Percentiles rank a stretch among this genome's conserved stretches.
Evolutionary conservation across 2,113 vertebrate species (phyloP).

Genomic region (Odobenus rosmarus): DNA sequence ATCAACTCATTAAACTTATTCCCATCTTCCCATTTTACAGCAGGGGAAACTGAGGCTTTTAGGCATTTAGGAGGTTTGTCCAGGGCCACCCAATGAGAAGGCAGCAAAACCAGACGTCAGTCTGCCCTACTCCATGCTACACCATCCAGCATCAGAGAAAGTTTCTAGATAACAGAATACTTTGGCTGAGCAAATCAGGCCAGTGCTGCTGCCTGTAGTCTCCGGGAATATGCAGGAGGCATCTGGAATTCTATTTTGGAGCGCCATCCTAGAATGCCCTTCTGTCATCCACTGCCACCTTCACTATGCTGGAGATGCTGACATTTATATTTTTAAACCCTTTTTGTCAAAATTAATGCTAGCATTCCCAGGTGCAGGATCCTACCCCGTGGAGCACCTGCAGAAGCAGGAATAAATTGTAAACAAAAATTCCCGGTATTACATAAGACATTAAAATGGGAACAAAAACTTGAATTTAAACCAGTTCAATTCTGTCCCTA

Average conservation of each 20-base stretch:
- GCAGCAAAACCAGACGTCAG: background rate
- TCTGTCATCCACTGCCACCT: slow-evolving; percentile 58
- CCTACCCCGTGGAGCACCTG: slow-evolving; percentile 77
- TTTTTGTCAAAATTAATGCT: slow-evolving; percentile 76
- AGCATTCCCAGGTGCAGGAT: slow-evolving; percentile 73
- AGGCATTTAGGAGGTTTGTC: background rate
- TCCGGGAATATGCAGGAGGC: background rate
- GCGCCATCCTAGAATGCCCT: slow-evolving; percentile 61
- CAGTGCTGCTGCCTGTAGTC: background rate
- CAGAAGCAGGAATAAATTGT: slow-evolving; percentile 77
- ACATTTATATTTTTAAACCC: slow-evolving; percentile 79
- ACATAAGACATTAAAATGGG: slow-evolving; percentile 79
- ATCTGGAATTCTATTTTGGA: slow-evolving; percentile 68
- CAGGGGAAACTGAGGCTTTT: background rate
- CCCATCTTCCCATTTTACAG: background rate
- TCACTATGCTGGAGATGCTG: background rate
- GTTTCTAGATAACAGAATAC: background rate
- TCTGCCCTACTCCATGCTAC: too few relatives aligned
- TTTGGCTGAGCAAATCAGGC: background rate
- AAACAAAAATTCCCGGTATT: slow-evolving; percentile 82
- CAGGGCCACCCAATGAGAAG: background rate
- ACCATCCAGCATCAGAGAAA: background rate
- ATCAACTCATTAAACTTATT: background rate
- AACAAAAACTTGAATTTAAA: slow-evolving; percentile 83
- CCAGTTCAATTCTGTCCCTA: slow-evolving; percentile 70